Conservation (phyloP, 2,888 invertebrate genomes). For the Temnothorax unifasciatus region DNA sequence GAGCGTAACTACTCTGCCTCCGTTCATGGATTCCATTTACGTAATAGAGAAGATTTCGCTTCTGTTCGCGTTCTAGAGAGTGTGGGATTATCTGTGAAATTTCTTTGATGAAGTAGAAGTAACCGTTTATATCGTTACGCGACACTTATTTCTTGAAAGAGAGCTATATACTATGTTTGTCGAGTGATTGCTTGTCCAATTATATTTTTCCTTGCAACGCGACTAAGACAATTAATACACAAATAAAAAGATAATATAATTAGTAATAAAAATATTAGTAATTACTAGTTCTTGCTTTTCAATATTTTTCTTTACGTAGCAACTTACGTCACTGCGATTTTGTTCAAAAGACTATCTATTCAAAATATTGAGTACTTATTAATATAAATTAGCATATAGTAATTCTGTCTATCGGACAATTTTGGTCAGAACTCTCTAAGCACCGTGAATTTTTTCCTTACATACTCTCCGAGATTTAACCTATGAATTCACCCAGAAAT, state of each 20-base stretch:
- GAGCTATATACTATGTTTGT: neutral
- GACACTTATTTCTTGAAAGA: neutral
- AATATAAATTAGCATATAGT: neutral
- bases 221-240: neutral
- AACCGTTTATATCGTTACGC: conserved; percentile 55
- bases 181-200: neutral
- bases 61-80: conserved; percentile 60
- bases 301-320: neutral
- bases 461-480: neutral
- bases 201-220: neutral
- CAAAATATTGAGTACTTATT: neutral
- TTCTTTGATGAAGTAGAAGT: conserved; percentile 58
- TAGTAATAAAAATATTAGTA: neutral
- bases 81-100: conserved; percentile 70
- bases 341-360: neutral
- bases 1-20: neutral
- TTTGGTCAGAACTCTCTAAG: neutral
- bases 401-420: neutral
- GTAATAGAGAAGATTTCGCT: conserved; percentile 72
- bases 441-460: neutral
- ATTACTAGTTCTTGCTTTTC: neutral
- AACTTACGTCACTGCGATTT: neutral
- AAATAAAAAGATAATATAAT: neutral
- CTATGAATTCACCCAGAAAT: conserved; percentile 16
- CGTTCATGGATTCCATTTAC: conserved; percentile 55